A percentile compares a stretch with the other conserved stretches of the same genome.
These are phyloP conservation scores for Blomia tropicalis DNA, from an alignment of 2,888 invertebrate genomes.

Conservation along the genomic window DNA sequence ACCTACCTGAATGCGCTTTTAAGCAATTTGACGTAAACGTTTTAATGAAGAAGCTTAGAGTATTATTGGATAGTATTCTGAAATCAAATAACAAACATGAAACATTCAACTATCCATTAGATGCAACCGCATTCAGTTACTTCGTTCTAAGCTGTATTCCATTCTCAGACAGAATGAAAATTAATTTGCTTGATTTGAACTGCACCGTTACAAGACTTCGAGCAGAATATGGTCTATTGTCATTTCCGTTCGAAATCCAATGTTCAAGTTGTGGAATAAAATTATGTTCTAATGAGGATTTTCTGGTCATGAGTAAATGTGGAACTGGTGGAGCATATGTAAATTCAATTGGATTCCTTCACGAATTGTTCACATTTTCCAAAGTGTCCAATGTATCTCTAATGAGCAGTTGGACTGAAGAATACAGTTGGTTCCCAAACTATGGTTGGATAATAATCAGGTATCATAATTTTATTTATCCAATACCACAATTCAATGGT, in stretches of 20 bases:
- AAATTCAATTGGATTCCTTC: slow-evolving; percentile 60
- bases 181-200: slow-evolving; percentile 49
- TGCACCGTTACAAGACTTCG: slow-evolving; percentile 51
- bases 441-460: slow-evolving; percentile 35
- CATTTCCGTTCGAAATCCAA: slow-evolving; percentile 35
- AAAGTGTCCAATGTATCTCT: slow-evolving; percentile 34
- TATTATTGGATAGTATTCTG: neutral
- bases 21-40: slow-evolving; percentile 44
- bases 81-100: slow-evolving; percentile 42
- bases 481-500: neutral
- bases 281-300: slow-evolving; percentile 49
- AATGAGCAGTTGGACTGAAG: slow-evolving; percentile 46
- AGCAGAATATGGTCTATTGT: slow-evolving; percentile 41
- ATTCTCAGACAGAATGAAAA: slow-evolving; percentile 47
- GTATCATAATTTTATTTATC: slow-evolving; percentile 29
- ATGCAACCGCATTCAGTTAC: slow-evolving; percentile 41
- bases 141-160: slow-evolving; percentile 65
- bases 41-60: slow-evolving; percentile 22
- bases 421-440: slow-evolving; percentile 73
- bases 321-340: slow-evolving; percentile 65
- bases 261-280: slow-evolving; percentile 43
- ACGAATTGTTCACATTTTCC: slow-evolving; percentile 55
- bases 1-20: slow-evolving; percentile 51
- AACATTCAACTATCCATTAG: slow-evolving; percentile 38
- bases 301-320: slow-evolving; percentile 63